phyloP scores from a whole-genome alignment of 2,113 vertebrate genomes.

The Struthidea cinerea region DNA sequence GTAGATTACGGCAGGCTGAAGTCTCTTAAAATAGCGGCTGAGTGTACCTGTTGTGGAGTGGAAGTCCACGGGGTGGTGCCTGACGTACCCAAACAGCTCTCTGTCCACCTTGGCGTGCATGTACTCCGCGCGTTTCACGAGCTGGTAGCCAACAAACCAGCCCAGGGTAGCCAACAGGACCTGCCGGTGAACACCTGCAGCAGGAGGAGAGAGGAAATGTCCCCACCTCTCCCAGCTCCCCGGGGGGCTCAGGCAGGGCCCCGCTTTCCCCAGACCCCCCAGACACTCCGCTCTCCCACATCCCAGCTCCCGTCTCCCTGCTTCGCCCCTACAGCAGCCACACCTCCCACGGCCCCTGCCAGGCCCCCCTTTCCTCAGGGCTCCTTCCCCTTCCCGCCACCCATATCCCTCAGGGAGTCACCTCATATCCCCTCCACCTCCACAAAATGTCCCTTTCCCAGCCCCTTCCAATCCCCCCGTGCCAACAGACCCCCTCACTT shows the following conservation, averaged over 20 bases:
- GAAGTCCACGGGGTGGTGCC: constrained; percentile 79
- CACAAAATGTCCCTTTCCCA: rapidly evolving
- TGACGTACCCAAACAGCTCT: constrained; percentile 80
- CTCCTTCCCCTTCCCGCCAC: background rate
- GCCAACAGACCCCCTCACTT: background rate
- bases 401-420: rapidly evolving
- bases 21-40: background rate
- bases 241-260: background rate
- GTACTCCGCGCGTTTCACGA: constrained; percentile 77
- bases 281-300: rapidly evolving
- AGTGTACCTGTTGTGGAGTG: constrained; percentile 62
- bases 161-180: constrained; percentile 74
- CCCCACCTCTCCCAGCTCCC: background rate
- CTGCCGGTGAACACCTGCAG: constrained; percentile 88
- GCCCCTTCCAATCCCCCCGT: background rate
- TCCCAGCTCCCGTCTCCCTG: background rate
- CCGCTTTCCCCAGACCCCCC: rapidly evolving
- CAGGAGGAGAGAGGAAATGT: background rate
- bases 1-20: rapidly evolving
- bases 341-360: background rate
- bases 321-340: background rate
- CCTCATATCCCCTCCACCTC: background rate
- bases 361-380: background rate
- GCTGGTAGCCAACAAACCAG: constrained; percentile 83
- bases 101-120: constrained; percentile 73